Conservation (phyloP, 2,888 invertebrate genomes). For the Drosophila atripex region DNA sequence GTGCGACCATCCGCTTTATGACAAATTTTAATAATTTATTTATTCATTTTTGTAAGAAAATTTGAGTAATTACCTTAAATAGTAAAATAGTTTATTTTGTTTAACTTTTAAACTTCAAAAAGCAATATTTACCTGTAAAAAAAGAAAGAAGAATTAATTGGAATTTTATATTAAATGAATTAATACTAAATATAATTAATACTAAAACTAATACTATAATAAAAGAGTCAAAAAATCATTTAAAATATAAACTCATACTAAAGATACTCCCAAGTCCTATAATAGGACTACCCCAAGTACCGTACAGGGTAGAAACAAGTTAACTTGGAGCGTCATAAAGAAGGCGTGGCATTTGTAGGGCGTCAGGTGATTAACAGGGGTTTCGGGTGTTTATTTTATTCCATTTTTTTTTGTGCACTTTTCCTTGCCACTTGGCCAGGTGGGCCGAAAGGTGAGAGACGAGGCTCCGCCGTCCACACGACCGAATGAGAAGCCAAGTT, state of each 20-base stretch:
- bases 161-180: not conserved
- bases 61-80: no score
- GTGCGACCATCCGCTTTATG: no score
- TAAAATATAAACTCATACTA: no score
- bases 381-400: constrained; percentile 9
- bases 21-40: no score
- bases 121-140: constrained; percentile 20
- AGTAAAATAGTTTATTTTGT: no score
- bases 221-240: not conserved
- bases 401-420: not conserved
- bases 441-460: no score
- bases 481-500: constrained; percentile 27
- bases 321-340: constrained; percentile 5
- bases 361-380: constrained; percentile 28
- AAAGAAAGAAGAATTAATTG: not conserved
- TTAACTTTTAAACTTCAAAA: no score
- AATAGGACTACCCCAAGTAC: no score
- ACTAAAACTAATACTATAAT: no score
- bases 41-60: no score
- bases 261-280: no score
- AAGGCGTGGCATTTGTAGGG: constrained; percentile 6
- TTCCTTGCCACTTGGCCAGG: constrained; percentile 1
- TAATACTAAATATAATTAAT: not conserved
- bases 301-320: constrained; percentile 5
- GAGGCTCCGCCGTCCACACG: constrained; percentile 5